Base-by-base conservation (phyloP, 2,113 vertebrate genomes). In the Elephantulus edwardii region DNA sequence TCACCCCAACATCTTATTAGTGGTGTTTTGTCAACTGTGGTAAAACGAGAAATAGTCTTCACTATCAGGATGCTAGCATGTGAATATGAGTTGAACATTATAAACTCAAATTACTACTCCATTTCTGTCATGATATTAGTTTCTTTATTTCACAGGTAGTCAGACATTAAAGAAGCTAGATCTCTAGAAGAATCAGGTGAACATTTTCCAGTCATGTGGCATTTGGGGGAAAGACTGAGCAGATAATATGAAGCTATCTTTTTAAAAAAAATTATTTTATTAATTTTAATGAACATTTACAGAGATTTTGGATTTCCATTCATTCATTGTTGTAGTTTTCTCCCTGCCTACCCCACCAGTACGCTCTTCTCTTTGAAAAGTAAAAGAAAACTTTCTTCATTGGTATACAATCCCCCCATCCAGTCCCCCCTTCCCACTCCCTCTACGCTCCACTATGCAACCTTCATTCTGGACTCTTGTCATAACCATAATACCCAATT, bases 141-240 rank as follows among this genome's bases (percentile, higher is more conserved):
- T 87, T 64, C 62, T 91, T 8, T 89, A n/a, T 86, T 89, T 77
- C 42, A 71, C 33, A 71, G 74, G 54, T 77, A 72, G 44, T 50
- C 72, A 80, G 54, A 84, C 79, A 26, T 46, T 24, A 10, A 19
- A 64, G 83, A 84, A 33, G 11, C 11, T 14, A 6, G 46, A 24
- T n/a, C n/a, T 79, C 50, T 75, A n/a, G 46, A 79, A 78, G 26
- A 16, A 35, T 22, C 68, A 70, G 38, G 24, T 9, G 8, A 20
- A 38, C 86, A 12, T 46, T 30, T 30, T 79, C n/a, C 46, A 56
- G 26, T 16, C 5, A 0, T 86, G 40, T 46, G 75, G 72, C 42
- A 46, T 14, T 28, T 26, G 68, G 30, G 35, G 58, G 54, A 6
- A 14, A 68, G 60, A 83, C 66, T 83, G 50, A 80, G 26, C 71